These are phyloP conservation scores for Aurelia aurita complex sp. Pacific DNA, from an alignment of 30 jellyfish, hydroid and myxozoan genomes.

Conservation along the genomic window DNA sequence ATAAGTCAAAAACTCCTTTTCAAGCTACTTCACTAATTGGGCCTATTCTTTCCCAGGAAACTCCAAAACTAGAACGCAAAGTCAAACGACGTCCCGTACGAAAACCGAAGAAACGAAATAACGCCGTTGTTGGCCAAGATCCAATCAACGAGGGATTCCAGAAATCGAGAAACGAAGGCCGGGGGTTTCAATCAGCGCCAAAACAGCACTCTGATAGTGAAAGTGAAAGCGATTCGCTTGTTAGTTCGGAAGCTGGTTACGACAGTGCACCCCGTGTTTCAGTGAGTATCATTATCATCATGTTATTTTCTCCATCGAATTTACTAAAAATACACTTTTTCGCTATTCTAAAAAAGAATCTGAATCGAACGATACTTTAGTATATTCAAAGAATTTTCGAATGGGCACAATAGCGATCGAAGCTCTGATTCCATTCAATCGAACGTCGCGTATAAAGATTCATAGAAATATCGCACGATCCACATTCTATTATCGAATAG, in stretches of 20 bases:
- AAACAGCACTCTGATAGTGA: not conserved
- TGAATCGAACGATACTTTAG: too few relatives aligned
- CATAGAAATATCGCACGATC: too few relatives aligned
- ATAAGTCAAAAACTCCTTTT: too few relatives aligned
- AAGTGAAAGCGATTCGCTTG: slow-evolving; percentile 24
- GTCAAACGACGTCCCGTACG: slow-evolving; percentile 49
- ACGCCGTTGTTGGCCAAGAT: slow-evolving; percentile 30
- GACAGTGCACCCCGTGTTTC: slow-evolving; percentile 15
- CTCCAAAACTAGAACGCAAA: slow-evolving; percentile 47
- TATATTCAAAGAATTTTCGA: too few relatives aligned
- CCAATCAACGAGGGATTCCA: not conserved
- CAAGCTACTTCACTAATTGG: too few relatives aligned
- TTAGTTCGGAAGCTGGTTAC: not conserved
- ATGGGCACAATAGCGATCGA: too few relatives aligned
- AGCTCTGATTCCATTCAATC: too few relatives aligned
- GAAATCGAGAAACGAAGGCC: slow-evolving; percentile 1
- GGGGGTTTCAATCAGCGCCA: not conserved
- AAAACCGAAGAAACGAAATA: slow-evolving; percentile 41
- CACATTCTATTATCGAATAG: too few relatives aligned
- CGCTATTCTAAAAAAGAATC: too few relatives aligned
- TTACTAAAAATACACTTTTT: too few relatives aligned
- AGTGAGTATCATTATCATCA: not conserved
- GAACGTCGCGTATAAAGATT: too few relatives aligned
- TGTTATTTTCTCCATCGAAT: too few relatives aligned
- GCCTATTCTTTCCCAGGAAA: not conserved